Conservation (phyloP, 2,113 vertebrate genomes). For the Hyperopisus bebe region DNA sequence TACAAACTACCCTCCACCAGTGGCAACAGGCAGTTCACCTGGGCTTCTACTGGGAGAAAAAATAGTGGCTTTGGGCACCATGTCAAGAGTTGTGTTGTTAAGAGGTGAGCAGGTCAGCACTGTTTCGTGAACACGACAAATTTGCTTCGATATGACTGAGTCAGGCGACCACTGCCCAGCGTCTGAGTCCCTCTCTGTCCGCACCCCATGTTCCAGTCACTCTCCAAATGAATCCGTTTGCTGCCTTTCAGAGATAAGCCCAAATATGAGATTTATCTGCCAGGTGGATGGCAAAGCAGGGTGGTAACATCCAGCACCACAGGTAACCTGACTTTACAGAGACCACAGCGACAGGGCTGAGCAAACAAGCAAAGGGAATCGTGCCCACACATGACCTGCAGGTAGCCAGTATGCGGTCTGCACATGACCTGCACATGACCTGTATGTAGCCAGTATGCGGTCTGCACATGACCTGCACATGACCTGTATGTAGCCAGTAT, state of each 20-base stretch:
- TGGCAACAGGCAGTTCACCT: neutral
- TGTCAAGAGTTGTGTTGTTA: neutral
- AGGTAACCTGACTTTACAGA: slow-evolving; percentile 44
- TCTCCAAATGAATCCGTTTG: slow-evolving; percentile 32
- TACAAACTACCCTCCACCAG: neutral
- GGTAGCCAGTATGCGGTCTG: neutral
- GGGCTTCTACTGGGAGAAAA: neutral
- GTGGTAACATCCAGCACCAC: slow-evolving; percentile 45
- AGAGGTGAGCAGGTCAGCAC: neutral
- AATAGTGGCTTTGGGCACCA: neutral
- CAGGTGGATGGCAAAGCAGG: slow-evolving; percentile 38
- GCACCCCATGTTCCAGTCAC: slow-evolving; percentile 19
- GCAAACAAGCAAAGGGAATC: slow-evolving; percentile 31
- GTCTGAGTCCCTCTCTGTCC: neutral
- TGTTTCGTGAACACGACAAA: neutral
- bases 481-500: slow-evolving; percentile 22
- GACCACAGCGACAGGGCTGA: slow-evolving; percentile 31
- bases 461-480: neutral
- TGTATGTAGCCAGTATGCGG: neutral
- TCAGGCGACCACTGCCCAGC: too few relatives aligned
- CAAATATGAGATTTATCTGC: slow-evolving; percentile 50
- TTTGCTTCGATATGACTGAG: neutral
- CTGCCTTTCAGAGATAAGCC: slow-evolving; percentile 46
- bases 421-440: neutral
- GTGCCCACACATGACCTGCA: too few relatives aligned